A percentile compares a stretch with the other conserved stretches of the same genome.
Conservation (phyloP, 2,888 invertebrate genomes). For the Incurvaria masculella region DNA sequence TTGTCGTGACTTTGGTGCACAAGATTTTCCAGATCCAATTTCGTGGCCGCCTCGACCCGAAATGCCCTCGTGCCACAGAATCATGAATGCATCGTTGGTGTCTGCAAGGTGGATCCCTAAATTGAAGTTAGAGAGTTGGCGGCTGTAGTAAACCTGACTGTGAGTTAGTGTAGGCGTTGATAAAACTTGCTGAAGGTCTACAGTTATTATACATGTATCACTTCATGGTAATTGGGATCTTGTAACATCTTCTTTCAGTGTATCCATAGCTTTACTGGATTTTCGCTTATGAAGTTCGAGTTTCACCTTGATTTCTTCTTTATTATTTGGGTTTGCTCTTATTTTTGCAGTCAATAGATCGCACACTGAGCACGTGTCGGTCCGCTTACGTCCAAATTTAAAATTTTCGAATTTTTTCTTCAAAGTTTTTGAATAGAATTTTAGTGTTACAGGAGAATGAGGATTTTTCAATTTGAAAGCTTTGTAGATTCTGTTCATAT, state of each 20-base stretch:
- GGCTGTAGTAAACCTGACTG: conserved; percentile 21
- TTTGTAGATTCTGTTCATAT: conserved; percentile 7
- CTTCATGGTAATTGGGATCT: conserved; percentile 15
- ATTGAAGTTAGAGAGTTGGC: conserved; percentile 21
- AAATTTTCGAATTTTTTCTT: conserved; percentile 6
- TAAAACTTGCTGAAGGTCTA: conserved; percentile 23
- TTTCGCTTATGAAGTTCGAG: conserved; percentile 12
- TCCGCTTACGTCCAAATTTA: conserved; percentile 8
- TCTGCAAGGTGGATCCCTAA: conserved; percentile 18
- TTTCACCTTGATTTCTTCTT: conserved; percentile 2
- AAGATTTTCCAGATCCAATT: conserved; percentile 7
- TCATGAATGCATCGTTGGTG: not conserved
- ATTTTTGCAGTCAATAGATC: conserved; percentile 6
- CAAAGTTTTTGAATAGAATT: conserved; percentile 8
- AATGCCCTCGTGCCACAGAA: conserved; percentile 2
- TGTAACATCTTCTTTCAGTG: conserved; percentile 14
- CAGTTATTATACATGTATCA: conserved; percentile 11
- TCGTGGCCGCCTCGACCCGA: conserved; percentile 18
- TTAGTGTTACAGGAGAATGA: conserved; percentile 1
- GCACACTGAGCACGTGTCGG: conserved; percentile 8
- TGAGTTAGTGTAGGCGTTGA: conserved; percentile 22
- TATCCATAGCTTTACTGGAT: conserved; percentile 9
- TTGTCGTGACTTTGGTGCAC: not conserved
- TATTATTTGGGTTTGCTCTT: conserved; percentile 2
- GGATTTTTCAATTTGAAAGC: not conserved